Evolutionary conservation across 2,113 vertebrate species (phyloP), one percentile per base, ranked within the genome.

Genomic region (Anarhynchus alexandrinus): DNA sequence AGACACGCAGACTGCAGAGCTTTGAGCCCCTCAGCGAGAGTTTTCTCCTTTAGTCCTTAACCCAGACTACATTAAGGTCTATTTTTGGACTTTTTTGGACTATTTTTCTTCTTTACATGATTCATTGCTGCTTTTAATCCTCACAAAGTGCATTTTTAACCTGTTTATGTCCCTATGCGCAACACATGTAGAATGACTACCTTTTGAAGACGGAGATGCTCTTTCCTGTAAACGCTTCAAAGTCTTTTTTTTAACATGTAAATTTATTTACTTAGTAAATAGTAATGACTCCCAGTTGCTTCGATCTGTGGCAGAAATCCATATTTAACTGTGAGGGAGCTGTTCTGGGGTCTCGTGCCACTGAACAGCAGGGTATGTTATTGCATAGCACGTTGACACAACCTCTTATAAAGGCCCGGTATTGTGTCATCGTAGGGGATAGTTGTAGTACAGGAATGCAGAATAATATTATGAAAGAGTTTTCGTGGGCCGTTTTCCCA

Each of bases 401-500:
- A 61, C 74, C 74, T 77, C 58, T 76, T 66, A 66, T 23, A 80
- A 93, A 95, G 89, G 70, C 62, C 51, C 4, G 0, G 62, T 42
- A 73, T 94, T 95, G 95, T 95, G 71, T 88, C 84, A 69, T 95
- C 15, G 2, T 3, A 66, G 54, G 47, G 81, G n/a, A 95, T 88
- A 70, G 86, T 64, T 94, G 25, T n/a, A 55, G 74, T 19, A 58
- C 38, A 95, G 91, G 93, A 97, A 97, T 96, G 94, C 87, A 83
- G 91, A 95, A 95, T 93, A 95, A 97, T 94, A 87, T 93, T 96
- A 80, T 93, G 82, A 45, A 91, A 73, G 90, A 64, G 51, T 62
- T 86, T 70, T 70, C 3, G 2, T 21, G 45, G 47, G 25, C 67
- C 47, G 6, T 78, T 82, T 86, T 93, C 81, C 42, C 8, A 1